Evolutionary conservation across 2,797 vertebrate genomes (phyloP).

Genomic region (Ataeniobius toweri): DNA sequence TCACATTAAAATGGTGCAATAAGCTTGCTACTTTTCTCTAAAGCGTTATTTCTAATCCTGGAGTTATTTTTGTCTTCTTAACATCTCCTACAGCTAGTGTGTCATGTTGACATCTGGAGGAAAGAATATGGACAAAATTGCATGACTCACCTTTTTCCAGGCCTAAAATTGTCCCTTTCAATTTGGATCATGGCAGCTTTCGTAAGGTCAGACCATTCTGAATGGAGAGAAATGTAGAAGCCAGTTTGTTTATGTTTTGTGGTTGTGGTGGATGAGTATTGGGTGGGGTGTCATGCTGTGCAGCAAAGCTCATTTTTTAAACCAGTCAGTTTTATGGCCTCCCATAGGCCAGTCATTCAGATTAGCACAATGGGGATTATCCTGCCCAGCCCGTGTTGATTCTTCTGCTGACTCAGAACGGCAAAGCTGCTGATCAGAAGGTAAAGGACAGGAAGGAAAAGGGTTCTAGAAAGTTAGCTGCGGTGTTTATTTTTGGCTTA

Average conservation of each 20-base stretch:
- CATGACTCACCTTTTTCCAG: slow-evolving; percentile 54
- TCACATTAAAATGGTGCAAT: slow-evolving; percentile 17
- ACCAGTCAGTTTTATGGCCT: slow-evolving; percentile 53
- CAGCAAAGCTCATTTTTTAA: slow-evolving; percentile 56
- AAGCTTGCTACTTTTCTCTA: slow-evolving; percentile 21
- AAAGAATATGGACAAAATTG: slow-evolving; percentile 52
- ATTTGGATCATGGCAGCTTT: slow-evolving; percentile 53
- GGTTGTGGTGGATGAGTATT: slow-evolving; percentile 5
- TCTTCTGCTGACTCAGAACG: slow-evolving; percentile 48
- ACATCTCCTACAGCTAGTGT: slow-evolving; percentile 45
- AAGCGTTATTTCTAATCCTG: slow-evolving; percentile 31
- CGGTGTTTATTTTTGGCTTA: slow-evolving; percentile 34
- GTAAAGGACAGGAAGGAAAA: slow-evolving; percentile 35
- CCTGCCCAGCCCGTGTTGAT: slow-evolving; percentile 63
- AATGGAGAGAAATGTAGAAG: slow-evolving; percentile 51
- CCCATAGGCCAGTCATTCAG: slow-evolving; percentile 68
- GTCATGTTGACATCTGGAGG: slow-evolving; percentile 51
- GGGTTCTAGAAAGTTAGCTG: slow-evolving; percentile 31
- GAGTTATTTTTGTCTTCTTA: slow-evolving; percentile 49
- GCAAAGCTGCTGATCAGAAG: slow-evolving; percentile 35
- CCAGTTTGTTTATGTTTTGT: slow-evolving; percentile 55
- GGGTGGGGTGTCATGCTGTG: slow-evolving; percentile 33
- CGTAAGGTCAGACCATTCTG: slow-evolving; percentile 47
- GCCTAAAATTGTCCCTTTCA: slow-evolving; percentile 58
- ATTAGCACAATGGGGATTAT: slow-evolving; percentile 78